A percentile compares a stretch with the other conserved stretches of the same genome.
Conservation (phyloP, 2,797 vertebrate species). For the Tenualosa ilisha region DNA sequence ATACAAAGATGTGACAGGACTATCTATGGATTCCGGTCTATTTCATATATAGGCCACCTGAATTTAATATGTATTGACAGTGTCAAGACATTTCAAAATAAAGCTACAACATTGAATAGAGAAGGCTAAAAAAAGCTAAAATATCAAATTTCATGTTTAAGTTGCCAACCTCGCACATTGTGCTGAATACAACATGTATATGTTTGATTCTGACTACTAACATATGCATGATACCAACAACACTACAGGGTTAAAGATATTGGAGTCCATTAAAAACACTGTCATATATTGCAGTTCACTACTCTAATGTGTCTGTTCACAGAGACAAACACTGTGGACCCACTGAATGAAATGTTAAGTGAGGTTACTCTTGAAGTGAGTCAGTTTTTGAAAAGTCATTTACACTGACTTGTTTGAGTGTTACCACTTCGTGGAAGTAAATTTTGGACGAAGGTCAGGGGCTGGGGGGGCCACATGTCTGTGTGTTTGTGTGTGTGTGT, state of each 20-base stretch:
- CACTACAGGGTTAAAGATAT: background rate
- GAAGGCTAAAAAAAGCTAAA: background rate
- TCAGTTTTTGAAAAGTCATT: constrained; percentile 10
- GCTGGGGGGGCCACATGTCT: background rate
- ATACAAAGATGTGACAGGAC: background rate
- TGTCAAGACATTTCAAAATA: background rate
- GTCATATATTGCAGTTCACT: background rate
- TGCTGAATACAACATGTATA: background rate
- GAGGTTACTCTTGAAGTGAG: background rate
- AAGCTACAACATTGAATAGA: background rate
- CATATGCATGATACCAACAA: background rate
- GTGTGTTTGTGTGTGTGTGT: background rate
- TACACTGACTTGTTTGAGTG: constrained; percentile 13
- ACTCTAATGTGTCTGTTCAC: no score
- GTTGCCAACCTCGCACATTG: background rate
- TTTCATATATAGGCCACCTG: background rate
- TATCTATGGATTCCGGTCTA: background rate
- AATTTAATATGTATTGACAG: background rate
- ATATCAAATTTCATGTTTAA: background rate
- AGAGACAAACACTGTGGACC: background rate
- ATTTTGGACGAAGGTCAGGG: constrained; percentile 43
- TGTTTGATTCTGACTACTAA: background rate
- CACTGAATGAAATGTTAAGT: background rate
- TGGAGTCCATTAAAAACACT: background rate
- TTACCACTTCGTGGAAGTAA: background rate